Evolutionary conservation across 2,888 invertebrate genomes (phyloP).

Genomic region (Troides helena): DNA sequence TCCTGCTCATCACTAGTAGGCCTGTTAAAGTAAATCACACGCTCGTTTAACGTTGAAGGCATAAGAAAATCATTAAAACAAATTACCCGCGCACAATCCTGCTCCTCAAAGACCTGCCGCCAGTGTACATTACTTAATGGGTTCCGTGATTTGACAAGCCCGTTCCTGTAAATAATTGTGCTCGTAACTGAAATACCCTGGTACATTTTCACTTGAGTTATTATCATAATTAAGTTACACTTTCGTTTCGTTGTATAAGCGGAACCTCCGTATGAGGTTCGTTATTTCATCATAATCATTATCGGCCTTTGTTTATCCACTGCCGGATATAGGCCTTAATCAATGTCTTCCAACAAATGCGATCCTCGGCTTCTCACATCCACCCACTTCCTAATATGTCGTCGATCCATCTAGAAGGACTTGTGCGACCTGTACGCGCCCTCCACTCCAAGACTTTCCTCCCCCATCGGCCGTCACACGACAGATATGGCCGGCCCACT

Average conservation of each 20-base stretch:
- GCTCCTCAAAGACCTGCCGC: constrained; percentile 5
- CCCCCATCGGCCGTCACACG: too few relatives aligned
- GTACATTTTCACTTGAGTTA: constrained; percentile 16
- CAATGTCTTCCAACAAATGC: too few relatives aligned
- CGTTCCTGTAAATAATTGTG: constrained; percentile 20
- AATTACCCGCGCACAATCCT: constrained; percentile 13
- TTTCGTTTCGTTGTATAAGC: constrained; percentile 4
- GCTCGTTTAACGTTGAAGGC: constrained; percentile 10
- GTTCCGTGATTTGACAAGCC: constrained; percentile 14
- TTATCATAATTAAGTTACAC: constrained; percentile 7
- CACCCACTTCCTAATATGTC: too few relatives aligned
- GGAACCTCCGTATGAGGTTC: background rate
- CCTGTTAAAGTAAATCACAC: constrained; percentile 22
- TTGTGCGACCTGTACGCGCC: too few relatives aligned
- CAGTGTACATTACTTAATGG: constrained; percentile 10
- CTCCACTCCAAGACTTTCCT: too few relatives aligned
- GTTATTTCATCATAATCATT: too few relatives aligned
- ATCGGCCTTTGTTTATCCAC: too few relatives aligned
- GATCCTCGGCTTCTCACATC: too few relatives aligned
- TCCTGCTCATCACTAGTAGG: background rate
- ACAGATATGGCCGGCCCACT: too few relatives aligned
- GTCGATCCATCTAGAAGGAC: too few relatives aligned
- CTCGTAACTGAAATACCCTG: constrained; percentile 19
- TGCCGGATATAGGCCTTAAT: too few relatives aligned
- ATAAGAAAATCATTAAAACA: constrained; percentile 24